Conservation (phyloP, 2,888 invertebrate species). For the Palloptera scutellata region DNA sequence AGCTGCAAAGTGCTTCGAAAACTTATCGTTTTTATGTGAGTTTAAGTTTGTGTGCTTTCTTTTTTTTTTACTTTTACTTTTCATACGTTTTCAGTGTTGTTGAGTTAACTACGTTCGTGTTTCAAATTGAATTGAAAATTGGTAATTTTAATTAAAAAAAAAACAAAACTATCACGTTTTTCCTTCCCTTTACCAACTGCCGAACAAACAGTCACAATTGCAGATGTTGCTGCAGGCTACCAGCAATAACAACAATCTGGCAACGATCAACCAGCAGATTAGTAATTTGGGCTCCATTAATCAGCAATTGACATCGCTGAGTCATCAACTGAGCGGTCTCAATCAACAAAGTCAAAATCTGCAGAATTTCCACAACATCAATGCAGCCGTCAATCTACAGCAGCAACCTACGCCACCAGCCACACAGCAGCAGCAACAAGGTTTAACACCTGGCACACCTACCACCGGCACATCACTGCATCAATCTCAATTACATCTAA, state of each 20-base stretch:
- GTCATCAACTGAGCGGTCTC: constrained; percentile 62
- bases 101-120: constrained; percentile 28
- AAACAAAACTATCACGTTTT: background rate
- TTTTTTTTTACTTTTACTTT: constrained; percentile 23
- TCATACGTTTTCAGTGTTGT: constrained; percentile 5
- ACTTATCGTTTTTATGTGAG: constrained; percentile 24
- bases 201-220: constrained; percentile 53
- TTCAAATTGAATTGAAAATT: background rate
- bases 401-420: constrained; percentile 31
- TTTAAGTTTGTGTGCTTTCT: background rate
- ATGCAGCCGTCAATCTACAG: constrained; percentile 45
- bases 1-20: background rate
- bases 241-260: constrained; percentile 62
- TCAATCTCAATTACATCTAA: constrained; percentile 52
- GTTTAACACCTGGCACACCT: constrained; percentile 43
- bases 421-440: constrained; percentile 42
- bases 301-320: constrained; percentile 61
- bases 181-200: background rate
- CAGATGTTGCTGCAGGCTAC: constrained; percentile 62
- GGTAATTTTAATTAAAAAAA: background rate
- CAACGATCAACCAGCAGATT: constrained; percentile 63
- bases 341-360: constrained; percentile 64
- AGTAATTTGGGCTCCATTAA: constrained; percentile 63
- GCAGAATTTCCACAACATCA: constrained; percentile 60
- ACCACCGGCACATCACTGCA: constrained; percentile 38